Conservation (phyloP, 1,140 invertebrate genomes). For the Drosophila sp. region DNA sequence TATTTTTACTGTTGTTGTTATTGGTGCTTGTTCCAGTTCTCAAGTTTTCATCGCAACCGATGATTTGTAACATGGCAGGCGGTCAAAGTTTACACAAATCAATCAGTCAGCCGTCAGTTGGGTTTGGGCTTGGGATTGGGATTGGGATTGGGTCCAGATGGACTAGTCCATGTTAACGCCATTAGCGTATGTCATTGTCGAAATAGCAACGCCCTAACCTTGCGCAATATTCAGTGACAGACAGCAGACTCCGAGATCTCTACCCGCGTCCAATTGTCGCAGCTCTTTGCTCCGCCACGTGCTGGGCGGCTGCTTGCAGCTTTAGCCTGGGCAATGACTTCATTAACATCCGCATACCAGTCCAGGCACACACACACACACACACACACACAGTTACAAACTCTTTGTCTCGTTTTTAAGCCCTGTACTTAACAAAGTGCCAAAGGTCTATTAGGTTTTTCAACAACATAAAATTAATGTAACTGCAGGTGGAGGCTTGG, state of each 20-base stretch:
- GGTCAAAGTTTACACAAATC: constrained; percentile 79
- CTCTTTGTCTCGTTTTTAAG: constrained; percentile 53
- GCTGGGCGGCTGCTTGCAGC: constrained; percentile 47
- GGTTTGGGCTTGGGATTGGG: not conserved
- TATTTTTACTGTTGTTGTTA: constrained; percentile 37
- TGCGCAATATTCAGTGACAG: constrained; percentile 58
- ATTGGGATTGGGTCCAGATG: not conserved
- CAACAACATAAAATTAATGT: too few relatives aligned
- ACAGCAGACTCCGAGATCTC: not conserved
- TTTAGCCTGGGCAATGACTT: constrained; percentile 69
- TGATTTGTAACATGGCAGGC: constrained; percentile 55
- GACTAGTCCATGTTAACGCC: constrained; percentile 41
- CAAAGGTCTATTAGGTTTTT: not conserved
- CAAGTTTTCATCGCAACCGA: constrained; percentile 23
- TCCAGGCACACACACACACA: constrained; percentile 10
- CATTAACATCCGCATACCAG: constrained; percentile 56
- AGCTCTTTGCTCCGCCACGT: constrained; percentile 48
- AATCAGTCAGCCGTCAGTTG: constrained; percentile 52
- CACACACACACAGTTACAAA: constrained; percentile 5
- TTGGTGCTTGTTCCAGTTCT: constrained; percentile 33
- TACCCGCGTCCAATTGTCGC: not conserved
- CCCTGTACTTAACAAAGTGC: not conserved
- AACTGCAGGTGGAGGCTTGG: too few relatives aligned
- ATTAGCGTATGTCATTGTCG: constrained; percentile 58
- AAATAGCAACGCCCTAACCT: constrained; percentile 71